Base-by-base conservation (phyloP, 2,797 vertebrate species). In the Naso thynnoides region DNA sequence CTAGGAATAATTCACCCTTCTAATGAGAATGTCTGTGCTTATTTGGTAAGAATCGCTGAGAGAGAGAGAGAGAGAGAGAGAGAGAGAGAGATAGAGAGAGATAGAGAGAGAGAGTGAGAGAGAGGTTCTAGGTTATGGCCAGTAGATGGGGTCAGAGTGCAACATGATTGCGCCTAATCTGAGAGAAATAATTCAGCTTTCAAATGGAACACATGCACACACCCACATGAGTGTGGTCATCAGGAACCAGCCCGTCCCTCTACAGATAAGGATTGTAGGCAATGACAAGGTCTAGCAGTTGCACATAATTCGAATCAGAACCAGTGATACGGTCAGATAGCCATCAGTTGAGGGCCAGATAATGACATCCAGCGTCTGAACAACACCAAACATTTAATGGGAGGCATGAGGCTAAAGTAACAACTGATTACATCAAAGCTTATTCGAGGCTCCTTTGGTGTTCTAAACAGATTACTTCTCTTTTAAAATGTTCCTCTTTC, bases 141-240 rank as follows among this genome's bases (percentile, higher is more conserved):
- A 91, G 78, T 78, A 93, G 93, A 58, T 87, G 93, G 92, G 23
- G 90, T 36, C 21, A 84, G 73, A 89, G 79, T 76, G 70, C 73
- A 75, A 23, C 45, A 44, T 26, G n/a, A 66, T 15, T 56, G 10
- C 66, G 56, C 21, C 27, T 68, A 55, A 85, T 33, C 69, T 57
- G 13, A 65, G 15, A 42, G 21, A 56, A 27, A 63, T 41, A 52
- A 55, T 23, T 24, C 39, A 38, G 1, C 45, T 14, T 21, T 41
- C 9, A 36, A 5, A 8, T 53, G 60, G 36, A 31, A 62, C 42
- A 55, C 10, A 49, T 52, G 55, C 31, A 38, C 27, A 68, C 24
- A 8, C 2, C 18, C 15, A 53, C 42, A n/a, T 1, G 8, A 66
- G 56, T 41, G 50, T 55, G 65, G 24, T 47, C 23, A 27, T 81